phyloP scores from a whole-genome alignment of 2,797 vertebrate species.

The Aplochiton taeniatus region DNA sequence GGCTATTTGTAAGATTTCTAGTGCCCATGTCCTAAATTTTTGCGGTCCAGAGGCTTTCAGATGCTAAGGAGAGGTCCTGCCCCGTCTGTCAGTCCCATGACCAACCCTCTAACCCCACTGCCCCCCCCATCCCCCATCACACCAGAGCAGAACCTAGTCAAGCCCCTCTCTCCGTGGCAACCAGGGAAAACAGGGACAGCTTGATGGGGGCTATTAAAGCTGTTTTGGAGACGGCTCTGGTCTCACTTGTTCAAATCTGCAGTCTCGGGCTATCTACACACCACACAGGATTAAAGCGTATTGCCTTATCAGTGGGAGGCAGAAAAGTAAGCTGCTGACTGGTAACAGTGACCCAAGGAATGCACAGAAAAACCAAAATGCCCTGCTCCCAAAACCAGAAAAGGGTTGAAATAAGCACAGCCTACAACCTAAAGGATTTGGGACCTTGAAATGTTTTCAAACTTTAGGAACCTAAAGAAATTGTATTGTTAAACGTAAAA shows the following conservation, averaged over 20 bases:
- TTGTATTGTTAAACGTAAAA: no score
- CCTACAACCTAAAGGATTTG: background rate
- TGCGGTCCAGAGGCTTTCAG: constrained; percentile 45
- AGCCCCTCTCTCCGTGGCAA: constrained; percentile 53
- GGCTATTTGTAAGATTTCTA: background rate
- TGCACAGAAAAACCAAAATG: background rate
- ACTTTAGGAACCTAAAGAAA: no score
- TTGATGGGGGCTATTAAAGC: constrained; percentile 34
- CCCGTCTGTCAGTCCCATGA: constrained; percentile 55
- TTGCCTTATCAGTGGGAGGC: constrained; percentile 30
- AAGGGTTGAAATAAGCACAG: background rate
- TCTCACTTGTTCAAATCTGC: constrained; percentile 25
- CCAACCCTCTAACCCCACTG: constrained; percentile 33
- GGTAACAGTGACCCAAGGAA: constrained; percentile 19
- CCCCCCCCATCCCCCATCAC: constrained; percentile 1
- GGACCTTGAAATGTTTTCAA: background rate
- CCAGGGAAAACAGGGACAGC: constrained; percentile 43
- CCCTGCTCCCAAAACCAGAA: background rate
- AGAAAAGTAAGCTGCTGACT: constrained; percentile 14
- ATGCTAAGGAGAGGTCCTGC: constrained; percentile 51
- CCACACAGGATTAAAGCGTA: constrained; percentile 43
- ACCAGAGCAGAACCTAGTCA: constrained; percentile 28
- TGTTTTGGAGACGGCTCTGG: constrained; percentile 20
- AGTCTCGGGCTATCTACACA: constrained; percentile 33
- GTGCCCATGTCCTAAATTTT: background rate